Conservation (phyloP, 2,113 vertebrate genomes). For the Calyptomena viridis region DNA sequence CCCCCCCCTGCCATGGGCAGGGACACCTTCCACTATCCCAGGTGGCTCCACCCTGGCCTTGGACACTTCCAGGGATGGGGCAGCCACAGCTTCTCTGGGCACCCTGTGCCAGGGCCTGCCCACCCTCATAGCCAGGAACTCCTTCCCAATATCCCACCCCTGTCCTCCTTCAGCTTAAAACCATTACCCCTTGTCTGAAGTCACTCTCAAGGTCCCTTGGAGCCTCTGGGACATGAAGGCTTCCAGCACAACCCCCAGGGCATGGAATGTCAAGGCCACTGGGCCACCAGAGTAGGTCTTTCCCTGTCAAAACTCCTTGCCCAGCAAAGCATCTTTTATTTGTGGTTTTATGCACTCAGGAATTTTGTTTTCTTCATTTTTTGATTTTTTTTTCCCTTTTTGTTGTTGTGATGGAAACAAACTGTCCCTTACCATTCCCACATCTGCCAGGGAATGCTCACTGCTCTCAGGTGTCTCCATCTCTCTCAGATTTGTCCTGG, state of each 20-base stretch:
- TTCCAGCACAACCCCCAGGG: neutral
- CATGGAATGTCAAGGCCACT: neutral
- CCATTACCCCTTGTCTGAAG: neutral
- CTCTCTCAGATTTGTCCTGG: neutral
- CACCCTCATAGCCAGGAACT: rapidly evolving
- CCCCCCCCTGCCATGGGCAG: neutral
- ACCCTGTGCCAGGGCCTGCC: rapidly evolving
- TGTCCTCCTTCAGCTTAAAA: neutral
- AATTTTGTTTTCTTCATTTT: neutral
- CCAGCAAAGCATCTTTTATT: neutral
- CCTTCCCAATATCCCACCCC: neutral
- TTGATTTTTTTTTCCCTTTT: neutral
- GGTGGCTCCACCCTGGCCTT: neutral
- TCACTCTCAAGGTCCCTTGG: neutral
- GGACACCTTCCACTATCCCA: neutral
- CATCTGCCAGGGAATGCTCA: neutral
- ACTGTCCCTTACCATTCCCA: rapidly evolving
- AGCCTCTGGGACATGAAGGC: neutral
- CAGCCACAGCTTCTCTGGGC: neutral
- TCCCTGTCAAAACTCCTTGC: neutral
- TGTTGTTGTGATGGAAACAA: neutral
- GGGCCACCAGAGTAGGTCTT: neutral
- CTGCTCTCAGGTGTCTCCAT: neutral
- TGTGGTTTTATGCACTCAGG: neutral
- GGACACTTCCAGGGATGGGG: neutral